Base-by-base conservation (phyloP, 2,888 invertebrate genomes). In the Pterostichus niger region DNA sequence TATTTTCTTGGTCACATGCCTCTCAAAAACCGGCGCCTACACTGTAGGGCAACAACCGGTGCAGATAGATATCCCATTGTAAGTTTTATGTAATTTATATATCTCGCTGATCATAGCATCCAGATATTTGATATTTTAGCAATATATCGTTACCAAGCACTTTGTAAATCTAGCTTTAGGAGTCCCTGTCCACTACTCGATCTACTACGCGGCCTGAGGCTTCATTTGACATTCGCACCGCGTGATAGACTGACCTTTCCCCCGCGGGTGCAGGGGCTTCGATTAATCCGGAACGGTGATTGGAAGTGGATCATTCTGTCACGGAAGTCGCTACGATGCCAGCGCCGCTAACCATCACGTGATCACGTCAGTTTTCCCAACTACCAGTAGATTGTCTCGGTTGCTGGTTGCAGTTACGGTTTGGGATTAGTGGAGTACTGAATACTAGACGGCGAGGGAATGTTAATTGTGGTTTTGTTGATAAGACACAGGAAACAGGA, bases 251-350 rank as follows among this genome's bases (percentile, higher is more conserved):
- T 40, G 40, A 40, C 40, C 40, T 6, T 59, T 31, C 31, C 35
- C 64, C 33, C n/a, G 31, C 49, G 49, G 33, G 35, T 10, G 31
- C 35, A 9, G 13, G 44, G 44, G 13, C 1, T 17, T 40, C 44
- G 44, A 71, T 71, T 71, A 71, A 71, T 71, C 68, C 68, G 17
- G 68, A 13, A n/a, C 11, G 44, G 68, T 44, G 68, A 71, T 71
- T 71, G 68, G 68, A 71, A 71, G 44, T 71, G 44, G 44, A 71
- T 71, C 44, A 71, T 71, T 71, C 68, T 44, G 44, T 71, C 68
- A 40, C 17, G 44, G 24, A 71, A 71, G 68, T 71, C 44, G 24
- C 44, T 17, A 15, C 68, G 17, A 33, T 35, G 44, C 64, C 13
- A 64, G 64, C 64, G 64, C 33, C 61, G 9, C 61, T 33, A 61